Percentiles rank a stretch among this genome's conserved stretches.
Evolutionary conservation across 2,113 vertebrate species (phyloP).

Genomic region (Oxyruncus cristatus): DNA sequence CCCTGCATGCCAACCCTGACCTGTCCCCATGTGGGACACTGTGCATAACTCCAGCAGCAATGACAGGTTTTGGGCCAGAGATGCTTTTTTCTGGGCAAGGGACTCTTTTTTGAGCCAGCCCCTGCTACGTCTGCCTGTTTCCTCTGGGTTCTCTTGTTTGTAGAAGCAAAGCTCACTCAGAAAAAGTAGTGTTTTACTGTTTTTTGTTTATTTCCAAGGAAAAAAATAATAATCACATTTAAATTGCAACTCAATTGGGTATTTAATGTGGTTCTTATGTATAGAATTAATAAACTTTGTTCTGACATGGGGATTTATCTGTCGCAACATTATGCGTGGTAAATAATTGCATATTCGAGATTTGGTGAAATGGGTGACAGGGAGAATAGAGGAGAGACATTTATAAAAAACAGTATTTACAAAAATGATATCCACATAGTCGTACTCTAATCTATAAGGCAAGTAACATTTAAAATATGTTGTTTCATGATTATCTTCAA

Average conservation of each 20-base stretch:
- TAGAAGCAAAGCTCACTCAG: neutral
- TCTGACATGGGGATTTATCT: conserved; percentile 75
- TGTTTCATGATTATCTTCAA: conserved; percentile 67
- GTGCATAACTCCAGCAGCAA: rapidly evolving
- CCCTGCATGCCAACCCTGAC: rapidly evolving
- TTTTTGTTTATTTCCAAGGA: conserved; percentile 87
- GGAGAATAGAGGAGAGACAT: conserved; percentile 61
- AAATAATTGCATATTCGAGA: conserved; percentile 91
- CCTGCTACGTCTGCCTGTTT: rapidly evolving
- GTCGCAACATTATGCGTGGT: conserved; percentile 67
- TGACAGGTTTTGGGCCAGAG: rapidly evolving
- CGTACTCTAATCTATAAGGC: conserved; percentile 78
- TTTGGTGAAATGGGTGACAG: conserved; percentile 72
- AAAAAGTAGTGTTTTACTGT: neutral
- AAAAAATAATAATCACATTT: conserved; percentile 68
- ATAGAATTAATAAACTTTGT: conserved; percentile 78
- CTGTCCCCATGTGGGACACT: neutral
- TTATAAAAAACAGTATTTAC: conserved; percentile 79
- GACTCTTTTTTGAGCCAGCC: neutral
- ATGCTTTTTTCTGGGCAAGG: neutral
- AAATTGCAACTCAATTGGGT: conserved; percentile 73
- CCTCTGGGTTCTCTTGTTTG: rapidly evolving
- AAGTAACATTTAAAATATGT: conserved; percentile 76
- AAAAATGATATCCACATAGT: conserved; percentile 71
- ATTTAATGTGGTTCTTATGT: conserved; percentile 77